Conservation (phyloP, 2,888 invertebrate species). For the Fabriciana adippe region DNA sequence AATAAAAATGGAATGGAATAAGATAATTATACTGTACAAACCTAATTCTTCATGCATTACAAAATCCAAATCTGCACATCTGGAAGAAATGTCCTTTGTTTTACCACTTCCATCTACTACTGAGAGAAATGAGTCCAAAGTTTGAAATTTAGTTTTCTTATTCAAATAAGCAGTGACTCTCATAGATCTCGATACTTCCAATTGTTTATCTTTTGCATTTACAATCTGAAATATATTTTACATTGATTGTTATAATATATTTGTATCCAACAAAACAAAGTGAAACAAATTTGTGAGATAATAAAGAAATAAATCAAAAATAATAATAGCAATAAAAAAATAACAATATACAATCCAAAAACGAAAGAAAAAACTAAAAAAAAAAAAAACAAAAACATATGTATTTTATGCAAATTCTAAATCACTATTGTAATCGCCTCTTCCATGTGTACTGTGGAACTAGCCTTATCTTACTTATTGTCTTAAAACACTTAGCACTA, state of each 20-base stretch:
- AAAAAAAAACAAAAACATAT: no score
- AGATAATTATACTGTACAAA: constrained; percentile 42
- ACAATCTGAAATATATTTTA: constrained; percentile 70
- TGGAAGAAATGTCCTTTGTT: constrained; percentile 83
- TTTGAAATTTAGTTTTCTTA: constrained; percentile 83
- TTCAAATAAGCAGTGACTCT: constrained; percentile 82
- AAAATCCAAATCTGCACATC: constrained; percentile 87
- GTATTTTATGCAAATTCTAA: no score
- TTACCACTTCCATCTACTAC: constrained; percentile 72
- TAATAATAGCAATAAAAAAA: no score
- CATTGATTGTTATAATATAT: neutral
- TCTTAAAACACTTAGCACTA: no score
- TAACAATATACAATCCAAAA: no score
- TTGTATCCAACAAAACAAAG: no score
- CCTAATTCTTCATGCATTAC: constrained; percentile 86
- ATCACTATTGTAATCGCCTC: no score
- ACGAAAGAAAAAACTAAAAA: no score
- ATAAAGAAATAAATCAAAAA: no score
- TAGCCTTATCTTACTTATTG: no score
- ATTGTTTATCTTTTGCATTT: constrained; percentile 81
- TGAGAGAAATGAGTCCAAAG: constrained; percentile 85
- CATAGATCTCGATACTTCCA: constrained; percentile 86
- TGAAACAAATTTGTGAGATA: neutral
- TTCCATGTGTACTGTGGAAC: no score
- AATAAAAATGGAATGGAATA: no score